Evolutionary conservation across 2,797 vertebrate genomes (phyloP).

Genomic region (Micrastur ruficollis): DNA sequence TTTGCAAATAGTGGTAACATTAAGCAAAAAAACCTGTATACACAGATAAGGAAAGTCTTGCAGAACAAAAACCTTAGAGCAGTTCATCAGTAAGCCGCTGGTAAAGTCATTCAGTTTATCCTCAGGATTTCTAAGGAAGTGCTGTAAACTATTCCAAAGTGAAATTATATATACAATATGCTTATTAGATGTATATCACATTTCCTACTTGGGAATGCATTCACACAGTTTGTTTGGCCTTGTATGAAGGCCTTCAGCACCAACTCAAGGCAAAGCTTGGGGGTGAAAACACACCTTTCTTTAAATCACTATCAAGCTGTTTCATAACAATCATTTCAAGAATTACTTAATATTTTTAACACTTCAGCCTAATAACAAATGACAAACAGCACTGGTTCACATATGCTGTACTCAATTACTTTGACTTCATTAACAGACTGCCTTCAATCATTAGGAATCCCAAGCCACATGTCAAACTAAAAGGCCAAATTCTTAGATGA

Average conservation of each 20-base stretch:
- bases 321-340: not conserved
- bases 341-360: not conserved
- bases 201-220: not conserved
- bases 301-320: not conserved
- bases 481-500: not conserved
- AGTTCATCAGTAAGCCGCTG: not conserved
- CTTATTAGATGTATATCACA: not conserved
- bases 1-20: not conserved
- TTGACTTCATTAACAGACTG: not conserved
- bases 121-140: not conserved
- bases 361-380: not conserved
- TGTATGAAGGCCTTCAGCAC: not conserved
- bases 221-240: not conserved
- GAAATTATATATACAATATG: not conserved
- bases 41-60: not conserved
- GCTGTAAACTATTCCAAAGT: not conserved
- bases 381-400: not conserved
- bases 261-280: not conserved
- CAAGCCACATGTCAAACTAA: not conserved
- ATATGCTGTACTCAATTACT: not conserved
- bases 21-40: not conserved
- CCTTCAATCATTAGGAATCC: slow-evolving; percentile 3
- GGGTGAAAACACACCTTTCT: not conserved
- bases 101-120: not conserved
- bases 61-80: not conserved